Evolutionary conservation across 2,113 vertebrate species (phyloP), one percentile per base, ranked within the genome.

Genomic region (Rhabdornis inornatus): DNA sequence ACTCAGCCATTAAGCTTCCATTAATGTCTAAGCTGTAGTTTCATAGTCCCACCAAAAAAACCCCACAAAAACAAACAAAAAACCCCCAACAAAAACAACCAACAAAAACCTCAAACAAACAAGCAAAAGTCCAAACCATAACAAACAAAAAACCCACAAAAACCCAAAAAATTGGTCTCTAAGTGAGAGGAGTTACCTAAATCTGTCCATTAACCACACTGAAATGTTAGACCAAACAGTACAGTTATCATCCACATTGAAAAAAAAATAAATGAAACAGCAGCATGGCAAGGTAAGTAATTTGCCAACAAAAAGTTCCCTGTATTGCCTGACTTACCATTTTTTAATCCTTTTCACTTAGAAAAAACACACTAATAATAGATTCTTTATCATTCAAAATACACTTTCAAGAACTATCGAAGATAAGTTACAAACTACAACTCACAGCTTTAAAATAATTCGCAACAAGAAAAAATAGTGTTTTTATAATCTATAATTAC

Each of bases 401-500:
- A 50, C 0, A 40, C 7, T 56, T 84, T 35, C 31, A 87, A 45
- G 30, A 49, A 18, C 4, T 16, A 4, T 13, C 60, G 56, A 69
- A 66, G 10, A 4, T 2, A 24, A 31, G 5, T 37, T 27, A 65
- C 10, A 49, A 87, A 19, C 6, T 17, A 4, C 11, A 66, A 40
- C 5, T 56, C 11, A 31, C 24, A 66, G 75, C 5, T 87, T 75
- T 53, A 50, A 84, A 90, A 53, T 27, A 21, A 3, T 71, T 37
- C 25, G 2, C 12, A 81, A 52, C 1, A 22, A 0, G 0, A 23
- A 66, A 61, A 75, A 72, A 1, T 4, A 47, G 15, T 2, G 8
- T 30, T 55, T 57, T 31, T 19, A n/a, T 95, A 87, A 89, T 40
- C n/a, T 24, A 27, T 94, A 91, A 91, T 93, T 98, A 99, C 99